Evolutionary conservation across 37 sponge, comb jelly and placozoan species (phyloP).

Genomic region (Diacarnus erythraeanus): DNA sequence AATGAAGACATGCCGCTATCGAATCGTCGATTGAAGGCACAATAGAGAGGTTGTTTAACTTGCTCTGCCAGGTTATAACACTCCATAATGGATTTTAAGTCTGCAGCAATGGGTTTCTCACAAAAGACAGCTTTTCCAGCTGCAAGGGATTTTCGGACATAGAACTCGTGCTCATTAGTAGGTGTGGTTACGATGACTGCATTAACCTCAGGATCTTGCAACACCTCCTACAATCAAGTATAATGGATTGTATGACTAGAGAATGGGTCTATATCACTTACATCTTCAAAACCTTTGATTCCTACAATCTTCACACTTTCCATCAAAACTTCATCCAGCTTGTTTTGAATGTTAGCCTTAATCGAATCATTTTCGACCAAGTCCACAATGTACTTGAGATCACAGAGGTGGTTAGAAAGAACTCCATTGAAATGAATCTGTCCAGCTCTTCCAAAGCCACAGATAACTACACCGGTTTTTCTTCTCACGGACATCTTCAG

Average conservation of each 20-base stretch:
- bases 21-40: conserved; percentile 86
- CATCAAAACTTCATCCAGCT: not conserved
- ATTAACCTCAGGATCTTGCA: conserved; percentile 55
- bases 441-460: conserved; percentile 78
- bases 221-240: conserved; percentile 28
- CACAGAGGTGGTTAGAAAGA: conserved; percentile 26
- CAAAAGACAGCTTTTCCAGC: conserved; percentile 81
- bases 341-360: not conserved
- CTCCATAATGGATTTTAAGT: conserved; percentile 7
- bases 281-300: not conserved
- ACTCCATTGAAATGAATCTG: conserved; percentile 58
- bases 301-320: not conserved
- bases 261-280: no score
- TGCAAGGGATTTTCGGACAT: conserved; percentile 47
- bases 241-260: not conserved
- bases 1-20: conserved; percentile 62
- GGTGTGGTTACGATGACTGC: conserved; percentile 75
- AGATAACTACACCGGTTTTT: conserved; percentile 50
- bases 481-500: conserved; percentile 1
- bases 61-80: conserved; percentile 65
- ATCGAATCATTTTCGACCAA: not conserved
- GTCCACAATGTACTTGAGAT: conserved; percentile 68
- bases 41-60: conserved; percentile 49
- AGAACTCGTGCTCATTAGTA: conserved; percentile 61
- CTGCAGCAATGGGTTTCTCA: conserved; percentile 79